phyloP scores from a whole-genome alignment of 2,113 vertebrate genomes.

The Ammospiza nelsoni region DNA sequence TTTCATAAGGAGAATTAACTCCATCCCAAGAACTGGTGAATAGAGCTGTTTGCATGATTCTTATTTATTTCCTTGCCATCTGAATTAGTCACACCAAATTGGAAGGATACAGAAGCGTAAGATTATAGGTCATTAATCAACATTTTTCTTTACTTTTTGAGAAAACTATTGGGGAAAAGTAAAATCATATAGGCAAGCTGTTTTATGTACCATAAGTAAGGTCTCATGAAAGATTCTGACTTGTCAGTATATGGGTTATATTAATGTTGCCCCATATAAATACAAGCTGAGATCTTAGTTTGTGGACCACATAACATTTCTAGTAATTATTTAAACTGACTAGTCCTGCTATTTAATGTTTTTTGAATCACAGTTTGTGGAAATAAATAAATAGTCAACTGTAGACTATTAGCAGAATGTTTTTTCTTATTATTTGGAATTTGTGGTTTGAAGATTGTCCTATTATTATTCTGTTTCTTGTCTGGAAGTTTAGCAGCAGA shows the following conservation, averaged over 20 bases:
- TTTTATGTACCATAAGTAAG: background rate
- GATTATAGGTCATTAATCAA: background rate
- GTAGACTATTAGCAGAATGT: background rate
- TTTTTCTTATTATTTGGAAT: slow-evolving; percentile 19
- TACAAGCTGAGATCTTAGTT: background rate
- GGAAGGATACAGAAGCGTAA: background rate
- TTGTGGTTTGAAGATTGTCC: background rate
- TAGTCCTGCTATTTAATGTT: background rate
- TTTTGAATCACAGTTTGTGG: background rate
- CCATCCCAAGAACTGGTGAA: background rate
- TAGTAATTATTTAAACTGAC: background rate
- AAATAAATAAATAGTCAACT: background rate
- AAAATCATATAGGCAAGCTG: background rate
- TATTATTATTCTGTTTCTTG: background rate
- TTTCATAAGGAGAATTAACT: background rate
- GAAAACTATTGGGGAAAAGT: background rate
- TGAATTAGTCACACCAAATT: background rate
- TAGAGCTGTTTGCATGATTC: background rate
- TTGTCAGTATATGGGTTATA: background rate
- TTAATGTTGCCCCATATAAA: background rate
- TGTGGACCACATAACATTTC: background rate
- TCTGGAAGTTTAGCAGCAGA: slow-evolving; percentile 17
- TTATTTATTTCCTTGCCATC: background rate
- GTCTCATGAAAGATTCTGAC: background rate
- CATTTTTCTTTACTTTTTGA: background rate